phyloP scores from a whole-genome alignment of 2,797 vertebrate species.

The Coilia nasus region DNA sequence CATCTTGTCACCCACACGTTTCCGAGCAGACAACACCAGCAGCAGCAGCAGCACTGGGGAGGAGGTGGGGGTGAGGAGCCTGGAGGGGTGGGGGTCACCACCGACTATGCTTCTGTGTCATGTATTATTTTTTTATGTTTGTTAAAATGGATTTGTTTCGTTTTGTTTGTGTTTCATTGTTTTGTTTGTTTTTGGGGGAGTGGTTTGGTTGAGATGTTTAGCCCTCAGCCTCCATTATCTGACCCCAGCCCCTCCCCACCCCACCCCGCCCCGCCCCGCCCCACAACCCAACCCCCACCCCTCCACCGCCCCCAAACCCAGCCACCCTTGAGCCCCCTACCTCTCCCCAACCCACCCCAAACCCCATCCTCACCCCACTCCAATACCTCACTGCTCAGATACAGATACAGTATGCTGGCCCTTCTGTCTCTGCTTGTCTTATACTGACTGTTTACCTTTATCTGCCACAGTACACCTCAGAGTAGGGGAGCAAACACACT shows the following conservation, averaged over 20 bases:
- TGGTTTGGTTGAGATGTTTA: background rate
- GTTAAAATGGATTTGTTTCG: background rate
- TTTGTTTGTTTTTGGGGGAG: conserved; percentile 1
- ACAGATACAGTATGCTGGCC: conserved; percentile 65
- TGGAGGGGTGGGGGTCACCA: background rate
- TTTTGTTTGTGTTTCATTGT: background rate
- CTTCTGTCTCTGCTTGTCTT: conserved; percentile 80
- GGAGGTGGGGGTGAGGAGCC: background rate
- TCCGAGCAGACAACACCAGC: conserved; percentile 5
- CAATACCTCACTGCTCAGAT: background rate
- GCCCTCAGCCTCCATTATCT: background rate
- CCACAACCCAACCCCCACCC: background rate
- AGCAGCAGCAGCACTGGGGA: background rate
- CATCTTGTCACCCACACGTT: background rate
- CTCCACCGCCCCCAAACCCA: conserved; percentile 24
- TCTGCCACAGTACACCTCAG: conserved; percentile 10
- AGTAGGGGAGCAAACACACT: background rate
- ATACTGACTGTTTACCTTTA: conserved; percentile 56
- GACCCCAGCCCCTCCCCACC: conserved; percentile 25
- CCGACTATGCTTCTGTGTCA: background rate
- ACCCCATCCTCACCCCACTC: background rate
- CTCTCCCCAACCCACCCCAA: background rate
- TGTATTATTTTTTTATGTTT: background rate
- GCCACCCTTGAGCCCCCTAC: conserved; percentile 8
- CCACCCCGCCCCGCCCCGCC: conserved; percentile 9